phyloP scores from a whole-genome alignment of 30 jellyfish, hydroid and myxozoan species.

The Euphysa ruthae region DNA sequence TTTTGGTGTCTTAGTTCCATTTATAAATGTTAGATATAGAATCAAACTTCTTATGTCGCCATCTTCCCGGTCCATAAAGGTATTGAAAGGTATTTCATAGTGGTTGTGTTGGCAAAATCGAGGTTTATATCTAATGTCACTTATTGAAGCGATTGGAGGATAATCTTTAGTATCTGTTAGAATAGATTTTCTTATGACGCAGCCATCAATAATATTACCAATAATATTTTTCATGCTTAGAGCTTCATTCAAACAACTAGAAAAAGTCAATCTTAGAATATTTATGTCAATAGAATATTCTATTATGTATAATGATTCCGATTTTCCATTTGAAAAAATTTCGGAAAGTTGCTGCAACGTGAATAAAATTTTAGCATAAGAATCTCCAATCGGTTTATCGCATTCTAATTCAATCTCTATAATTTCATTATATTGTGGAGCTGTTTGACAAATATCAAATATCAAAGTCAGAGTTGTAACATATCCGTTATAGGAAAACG shows the following conservation, averaged over 20 bases:
- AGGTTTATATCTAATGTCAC: background rate
- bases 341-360: background rate
- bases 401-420: conserved; percentile 1
- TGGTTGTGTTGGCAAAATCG: background rate
- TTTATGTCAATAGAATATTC: background rate
- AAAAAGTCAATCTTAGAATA: background rate
- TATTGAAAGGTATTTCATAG: conserved; percentile 15
- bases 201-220: background rate
- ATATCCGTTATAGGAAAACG: conserved; percentile 31
- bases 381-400: background rate
- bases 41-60: conserved; percentile 3
- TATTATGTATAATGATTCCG: background rate
- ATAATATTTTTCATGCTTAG: background rate
- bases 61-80: conserved; percentile 30
- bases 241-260: background rate
- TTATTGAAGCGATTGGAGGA: conserved; percentile 10
- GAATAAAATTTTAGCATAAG: background rate
- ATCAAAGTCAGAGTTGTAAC: background rate
- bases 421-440: conserved; percentile 17
- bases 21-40: conserved; percentile 4
- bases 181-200: background rate
- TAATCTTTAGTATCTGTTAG: background rate
- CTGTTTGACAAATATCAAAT: conserved; percentile 7
- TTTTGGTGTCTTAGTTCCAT: background rate
- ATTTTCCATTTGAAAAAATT: conserved; percentile 4